Conservation (phyloP, 2,888 invertebrate species). For the Drosophila differens region DNA sequence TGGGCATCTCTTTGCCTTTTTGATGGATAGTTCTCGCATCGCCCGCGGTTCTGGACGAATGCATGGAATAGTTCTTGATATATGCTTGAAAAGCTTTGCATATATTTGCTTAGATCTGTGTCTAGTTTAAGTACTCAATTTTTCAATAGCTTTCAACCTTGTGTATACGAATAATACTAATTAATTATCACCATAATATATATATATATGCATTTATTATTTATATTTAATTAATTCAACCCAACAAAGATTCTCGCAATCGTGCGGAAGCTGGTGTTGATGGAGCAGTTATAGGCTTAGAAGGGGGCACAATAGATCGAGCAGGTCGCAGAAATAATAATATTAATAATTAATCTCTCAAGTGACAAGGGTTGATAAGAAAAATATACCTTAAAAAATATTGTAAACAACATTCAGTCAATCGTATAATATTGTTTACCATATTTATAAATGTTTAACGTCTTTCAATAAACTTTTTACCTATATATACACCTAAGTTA, state of each 20-base stretch:
- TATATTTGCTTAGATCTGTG: not conserved
- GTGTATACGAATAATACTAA: not conserved
- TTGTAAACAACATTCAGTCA: not conserved
- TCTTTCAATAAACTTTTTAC: not conserved
- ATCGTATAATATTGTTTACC: not conserved
- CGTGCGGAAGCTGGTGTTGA: too few relatives aligned
- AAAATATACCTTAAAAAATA: not conserved
- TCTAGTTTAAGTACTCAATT: not conserved
- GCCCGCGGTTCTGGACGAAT: slow-evolving; percentile 3
- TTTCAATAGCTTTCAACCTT: not conserved
- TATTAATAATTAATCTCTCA: not conserved
- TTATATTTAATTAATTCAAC: not conserved
- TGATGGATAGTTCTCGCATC: slow-evolving; percentile 38
- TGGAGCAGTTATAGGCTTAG: too few relatives aligned
- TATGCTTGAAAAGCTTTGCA: not conserved
- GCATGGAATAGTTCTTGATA: not conserved
- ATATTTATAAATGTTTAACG: not conserved
- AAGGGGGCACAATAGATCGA: too few relatives aligned
- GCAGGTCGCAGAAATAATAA: too few relatives aligned
- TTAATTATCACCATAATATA: too few relatives aligned
- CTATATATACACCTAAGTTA: not conserved
- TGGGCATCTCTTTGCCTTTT: not conserved
- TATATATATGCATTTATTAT: not conserved
- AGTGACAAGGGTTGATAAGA: not conserved
- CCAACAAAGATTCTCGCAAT: too few relatives aligned